A percentile compares a stretch with the other conserved stretches of the same genome.
phyloP scores from a whole-genome alignment of 2,113 vertebrate species.

The Atlantisia rogersi region DNA sequence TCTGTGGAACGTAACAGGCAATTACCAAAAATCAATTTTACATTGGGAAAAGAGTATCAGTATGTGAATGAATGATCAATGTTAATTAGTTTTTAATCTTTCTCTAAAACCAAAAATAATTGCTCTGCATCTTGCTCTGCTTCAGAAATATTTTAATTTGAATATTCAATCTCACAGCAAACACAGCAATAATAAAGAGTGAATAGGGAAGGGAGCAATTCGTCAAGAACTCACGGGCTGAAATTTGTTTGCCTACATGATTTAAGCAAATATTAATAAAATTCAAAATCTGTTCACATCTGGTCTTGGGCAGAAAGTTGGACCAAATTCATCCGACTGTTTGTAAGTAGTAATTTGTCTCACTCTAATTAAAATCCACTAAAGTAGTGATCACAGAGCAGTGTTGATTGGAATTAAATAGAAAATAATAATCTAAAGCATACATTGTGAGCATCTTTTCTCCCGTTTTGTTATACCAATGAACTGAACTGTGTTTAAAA shows the following conservation, averaged over 20 bases:
- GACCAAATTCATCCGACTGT: background rate
- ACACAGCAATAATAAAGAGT: background rate
- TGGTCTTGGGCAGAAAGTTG: constrained; percentile 4
- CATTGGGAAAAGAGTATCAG: background rate
- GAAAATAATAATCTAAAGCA: background rate
- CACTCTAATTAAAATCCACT: constrained; percentile 28
- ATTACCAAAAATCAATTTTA: background rate
- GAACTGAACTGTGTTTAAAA: background rate
- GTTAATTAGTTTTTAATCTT: background rate
- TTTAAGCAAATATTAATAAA: constrained; percentile 45
- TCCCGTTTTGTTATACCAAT: background rate
- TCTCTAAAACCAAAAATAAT: background rate
- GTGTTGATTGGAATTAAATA: background rate
- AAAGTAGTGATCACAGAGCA: background rate
- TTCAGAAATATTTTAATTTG: constrained; percentile 12
- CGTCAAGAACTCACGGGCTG: background rate
- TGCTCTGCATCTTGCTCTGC: background rate
- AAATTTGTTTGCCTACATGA: constrained; percentile 26
- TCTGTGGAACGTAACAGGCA: background rate
- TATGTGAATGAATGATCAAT: background rate
- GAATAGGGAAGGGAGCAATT: background rate
- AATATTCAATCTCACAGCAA: background rate
- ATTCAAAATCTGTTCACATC: constrained; percentile 18
- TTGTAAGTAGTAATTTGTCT: background rate
- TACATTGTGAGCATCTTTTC: background rate